These are phyloP conservation scores for Meriones unguiculatus DNA, from an alignment of 2,113 vertebrate genomes.

Conservation along the genomic window DNA sequence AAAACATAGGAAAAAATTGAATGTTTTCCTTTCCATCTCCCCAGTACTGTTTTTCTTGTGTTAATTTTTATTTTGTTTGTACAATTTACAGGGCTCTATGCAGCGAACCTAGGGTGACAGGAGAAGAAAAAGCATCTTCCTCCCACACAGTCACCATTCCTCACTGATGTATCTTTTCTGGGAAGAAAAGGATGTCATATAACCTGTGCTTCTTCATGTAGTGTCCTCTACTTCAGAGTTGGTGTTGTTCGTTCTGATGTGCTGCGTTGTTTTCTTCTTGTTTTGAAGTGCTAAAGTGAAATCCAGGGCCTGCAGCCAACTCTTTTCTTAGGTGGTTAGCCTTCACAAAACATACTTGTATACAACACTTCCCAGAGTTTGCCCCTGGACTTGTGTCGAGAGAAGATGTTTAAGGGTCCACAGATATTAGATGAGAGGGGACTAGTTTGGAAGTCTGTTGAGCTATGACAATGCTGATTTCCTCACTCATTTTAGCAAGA, in stretches of 20 bases:
- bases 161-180: conserved; percentile 23
- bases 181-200: conserved; percentile 41
- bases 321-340: background rate
- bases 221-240: background rate
- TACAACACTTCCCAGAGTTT: background rate
- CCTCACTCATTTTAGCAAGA: background rate
- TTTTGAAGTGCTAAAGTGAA: background rate
- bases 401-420: background rate
- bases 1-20: background rate
- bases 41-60: background rate
- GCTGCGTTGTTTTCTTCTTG: background rate
- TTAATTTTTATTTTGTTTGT: background rate
- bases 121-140: background rate
- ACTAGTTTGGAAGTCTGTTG: background rate
- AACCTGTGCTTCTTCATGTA: background rate
- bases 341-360: background rate
- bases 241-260: background rate
- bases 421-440: background rate
- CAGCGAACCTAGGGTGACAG: background rate
- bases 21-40: background rate
- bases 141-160: background rate
- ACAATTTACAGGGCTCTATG: background rate
- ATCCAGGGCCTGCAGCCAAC: no score
- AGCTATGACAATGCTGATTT: background rate
- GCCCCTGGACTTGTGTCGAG: background rate